Evolutionary conservation across 1,140 invertebrate species (phyloP), one percentile per base, ranked within the genome.

Genomic region (Drosophila fuyamai): DNA sequence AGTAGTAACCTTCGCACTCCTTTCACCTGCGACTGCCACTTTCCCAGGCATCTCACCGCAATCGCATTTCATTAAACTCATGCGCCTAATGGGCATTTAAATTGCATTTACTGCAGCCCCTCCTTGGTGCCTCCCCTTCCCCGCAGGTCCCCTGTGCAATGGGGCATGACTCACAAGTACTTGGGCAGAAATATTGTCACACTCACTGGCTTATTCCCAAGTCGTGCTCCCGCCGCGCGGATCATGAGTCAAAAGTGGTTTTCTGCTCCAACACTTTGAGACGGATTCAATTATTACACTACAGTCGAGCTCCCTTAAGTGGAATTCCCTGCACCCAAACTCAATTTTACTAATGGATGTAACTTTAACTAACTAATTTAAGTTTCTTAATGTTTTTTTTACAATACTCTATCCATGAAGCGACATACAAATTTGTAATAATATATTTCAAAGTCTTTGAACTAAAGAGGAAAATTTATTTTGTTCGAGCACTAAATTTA

Each of bases 71-170:
- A 55, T 76, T 71, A 57, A 72, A 71, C 75, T 79, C 80, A 76
- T 79, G 70, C 63, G 76, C 74, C 74, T 86, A 85, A 85, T 86
- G 76, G 60, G 48, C 79, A 72, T 75, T 60, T 79, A 88, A 88
- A 86, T 71, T 86, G 79, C 70, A 81, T 72, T 73, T 76, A 59
- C 47, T 47, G 41, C 44, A 38, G 44, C 32, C 40, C 38, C 68
- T 32, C 56, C 41, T 27, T 36, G 35, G 18, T 27, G 3, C 74
- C 46, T 35, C n/a, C 16, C 13, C 27, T 27, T 12, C 8, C 38
- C n/a, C 41, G 35, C 13, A 12, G 41, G 10, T 7, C 23, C 54
- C 36, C 53, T 41, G 51, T 76, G 71, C 83, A 86, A 83, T 88
- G 84, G 54, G 48, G 79, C 84, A 79, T 89, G 84, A 89, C 76